Evolutionary conservation across 92 coral and sea anemone species (phyloP), one percentile per base, ranked within the genome.

Genomic region (Ricordea florida): DNA sequence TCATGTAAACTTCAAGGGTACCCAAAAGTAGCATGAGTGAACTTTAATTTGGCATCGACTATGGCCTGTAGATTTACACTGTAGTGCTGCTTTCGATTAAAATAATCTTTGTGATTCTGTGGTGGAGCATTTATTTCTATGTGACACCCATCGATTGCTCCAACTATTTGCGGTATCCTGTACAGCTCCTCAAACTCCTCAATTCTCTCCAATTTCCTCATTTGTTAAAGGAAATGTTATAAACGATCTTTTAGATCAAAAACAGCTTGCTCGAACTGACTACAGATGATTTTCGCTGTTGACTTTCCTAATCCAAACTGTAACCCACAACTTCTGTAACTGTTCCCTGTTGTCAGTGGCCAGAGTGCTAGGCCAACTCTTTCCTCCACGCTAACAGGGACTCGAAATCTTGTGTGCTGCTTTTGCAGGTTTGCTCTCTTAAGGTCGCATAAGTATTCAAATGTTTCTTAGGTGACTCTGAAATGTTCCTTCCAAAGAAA

Each of bases 241-340:
- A 79, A 79, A 32, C 30, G 20, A 26, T 69, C 72, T 37, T 69
- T 79, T 69, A 50, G 31, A 26, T 55, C 35, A 63, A 79, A 24
- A 10, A 79, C 42, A 32, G 71, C 70, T 32, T 69, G 74, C 36
- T 77, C 85, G 43, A 84, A 77, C 33, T 57, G 48, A 7, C 58
- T 62, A 44, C 74, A 77, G 41, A 73, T 73, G 26, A 15, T 41
- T 33, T 76, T 76, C 20, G 79, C 83, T 0, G 84, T 78, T 22
- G 90, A 78, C 42, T 85, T 85, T 14, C 76, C 85, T 0, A 68
- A 42, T n/a, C 76, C 90, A 34, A 84, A 77, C 47, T 63, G 68
- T 17, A 68, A 46, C 74, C n/a, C n/a, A n/a, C n/a, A n/a, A n/a
- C n/a, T n/a, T n/a, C n/a, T n/a, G n/a, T n/a, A n/a, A n/a, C n/a